Evolutionary conservation across 1,140 invertebrate genomes (phyloP).

Genomic region (Adoxophyes honmai): DNA sequence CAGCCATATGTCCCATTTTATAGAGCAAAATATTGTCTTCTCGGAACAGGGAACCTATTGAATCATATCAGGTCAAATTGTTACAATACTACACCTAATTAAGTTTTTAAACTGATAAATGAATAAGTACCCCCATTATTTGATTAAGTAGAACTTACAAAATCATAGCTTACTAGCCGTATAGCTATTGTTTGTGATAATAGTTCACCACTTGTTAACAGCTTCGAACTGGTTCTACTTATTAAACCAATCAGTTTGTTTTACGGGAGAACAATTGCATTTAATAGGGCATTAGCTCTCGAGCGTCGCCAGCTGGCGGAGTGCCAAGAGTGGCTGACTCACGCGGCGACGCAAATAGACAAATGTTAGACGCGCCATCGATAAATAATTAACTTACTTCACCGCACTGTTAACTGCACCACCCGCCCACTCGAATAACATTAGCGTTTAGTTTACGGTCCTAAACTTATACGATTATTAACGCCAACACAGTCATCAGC

Average conservation of each 20-base stretch:
- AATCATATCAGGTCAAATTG: too few relatives aligned
- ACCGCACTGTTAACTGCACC: conserved; percentile 3
- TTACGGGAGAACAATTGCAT: conserved; percentile 35
- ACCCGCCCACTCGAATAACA: background rate
- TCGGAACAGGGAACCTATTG: too few relatives aligned
- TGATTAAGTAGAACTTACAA: too few relatives aligned
- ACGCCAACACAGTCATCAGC: conserved; percentile 6
- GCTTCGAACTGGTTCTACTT: conserved; percentile 21
- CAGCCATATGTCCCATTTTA: too few relatives aligned
- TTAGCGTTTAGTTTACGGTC: background rate
- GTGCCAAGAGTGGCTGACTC: conserved; percentile 36
- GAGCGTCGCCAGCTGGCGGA: conserved; percentile 28
- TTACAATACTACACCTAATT: too few relatives aligned
- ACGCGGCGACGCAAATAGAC: conserved; percentile 28
- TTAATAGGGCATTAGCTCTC: conserved; percentile 39
- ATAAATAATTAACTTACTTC: conserved; percentile 2
- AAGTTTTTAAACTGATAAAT: too few relatives aligned
- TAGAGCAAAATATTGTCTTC: too few relatives aligned
- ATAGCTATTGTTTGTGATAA: background rate
- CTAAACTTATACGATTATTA: background rate
- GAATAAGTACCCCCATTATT: too few relatives aligned
- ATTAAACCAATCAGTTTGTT: conserved; percentile 32
- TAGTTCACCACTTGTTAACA: conserved; percentile 24
- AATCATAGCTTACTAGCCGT: too few relatives aligned
- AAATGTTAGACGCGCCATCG: conserved; percentile 12